Evolutionary conservation across 1,140 invertebrate species (phyloP).

Genomic region (Stenopsyche tienmushanensis): DNA sequence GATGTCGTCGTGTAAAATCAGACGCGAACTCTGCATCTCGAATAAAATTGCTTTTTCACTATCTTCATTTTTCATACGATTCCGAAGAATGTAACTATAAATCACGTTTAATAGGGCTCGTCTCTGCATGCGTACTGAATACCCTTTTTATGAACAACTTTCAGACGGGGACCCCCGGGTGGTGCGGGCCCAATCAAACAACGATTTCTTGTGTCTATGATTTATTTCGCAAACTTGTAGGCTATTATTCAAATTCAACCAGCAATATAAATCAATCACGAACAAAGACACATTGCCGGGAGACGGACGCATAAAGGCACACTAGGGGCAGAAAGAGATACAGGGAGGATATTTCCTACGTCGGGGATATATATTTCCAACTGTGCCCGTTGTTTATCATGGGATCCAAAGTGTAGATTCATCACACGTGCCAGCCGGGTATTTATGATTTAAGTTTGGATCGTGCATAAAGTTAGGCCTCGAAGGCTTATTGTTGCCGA

Average conservation of each 20-base stretch:
- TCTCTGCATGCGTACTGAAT: too few relatives aligned
- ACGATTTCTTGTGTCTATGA: constrained; percentile 36
- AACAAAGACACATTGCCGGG: constrained; percentile 28
- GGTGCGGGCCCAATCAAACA: constrained; percentile 39
- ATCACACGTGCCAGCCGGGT: background rate
- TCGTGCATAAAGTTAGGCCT: background rate
- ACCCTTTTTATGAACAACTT: too few relatives aligned
- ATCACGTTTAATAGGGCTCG: too few relatives aligned
- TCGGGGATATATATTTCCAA: background rate
- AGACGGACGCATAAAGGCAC: background rate
- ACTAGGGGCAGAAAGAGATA: background rate
- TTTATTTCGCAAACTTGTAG: constrained; percentile 35
- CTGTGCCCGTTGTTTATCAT: constrained; percentile 1
- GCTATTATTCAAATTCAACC: constrained; percentile 39
- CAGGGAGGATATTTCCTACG: too few relatives aligned
- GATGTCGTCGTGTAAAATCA: too few relatives aligned
- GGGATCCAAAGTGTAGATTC: background rate
- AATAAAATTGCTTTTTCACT: too few relatives aligned
- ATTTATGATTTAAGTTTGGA: constrained; percentile 15
- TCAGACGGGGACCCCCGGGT: too few relatives aligned
- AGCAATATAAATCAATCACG: constrained; percentile 38
- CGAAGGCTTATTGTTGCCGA: constrained; percentile 3
- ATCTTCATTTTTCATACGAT: too few relatives aligned
- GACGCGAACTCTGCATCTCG: too few relatives aligned
- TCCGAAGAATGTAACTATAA: too few relatives aligned